These are phyloP conservation scores for Tryphoninae sp. DNA, from an alignment of 2,888 invertebrate species.

Conservation along the genomic window DNA sequence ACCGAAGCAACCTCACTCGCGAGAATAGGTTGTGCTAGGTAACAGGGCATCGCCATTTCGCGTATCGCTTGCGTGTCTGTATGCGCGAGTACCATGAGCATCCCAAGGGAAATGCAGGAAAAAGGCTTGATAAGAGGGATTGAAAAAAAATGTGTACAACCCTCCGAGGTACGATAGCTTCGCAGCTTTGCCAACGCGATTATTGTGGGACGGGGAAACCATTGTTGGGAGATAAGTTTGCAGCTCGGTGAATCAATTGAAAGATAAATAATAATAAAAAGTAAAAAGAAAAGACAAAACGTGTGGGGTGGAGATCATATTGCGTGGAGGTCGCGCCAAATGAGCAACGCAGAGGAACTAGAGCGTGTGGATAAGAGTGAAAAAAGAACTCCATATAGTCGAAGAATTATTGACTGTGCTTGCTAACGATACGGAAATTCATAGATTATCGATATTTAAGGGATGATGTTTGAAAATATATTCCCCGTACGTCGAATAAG, in stretches of 20 bases:
- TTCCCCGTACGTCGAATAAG: neutral
- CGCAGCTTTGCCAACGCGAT: constrained; percentile 6
- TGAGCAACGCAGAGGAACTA: neutral
- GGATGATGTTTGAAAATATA: no score
- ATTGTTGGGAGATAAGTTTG: constrained; percentile 4
- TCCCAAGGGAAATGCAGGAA: constrained; percentile 23
- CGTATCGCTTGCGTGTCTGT: constrained; percentile 2
- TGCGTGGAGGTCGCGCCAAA: neutral
- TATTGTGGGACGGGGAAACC: constrained; percentile 12
- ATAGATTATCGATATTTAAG: no score
- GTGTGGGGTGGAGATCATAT: neutral
- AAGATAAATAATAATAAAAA: neutral
- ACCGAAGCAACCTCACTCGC: constrained; percentile 32
- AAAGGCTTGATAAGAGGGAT: neutral
- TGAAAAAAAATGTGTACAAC: constrained; percentile 11
- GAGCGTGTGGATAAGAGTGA: neutral
- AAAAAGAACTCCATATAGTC: neutral
- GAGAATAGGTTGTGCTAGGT: constrained; percentile 30
- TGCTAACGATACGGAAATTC: no score
- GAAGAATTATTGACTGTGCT: neutral
- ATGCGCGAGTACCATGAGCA: neutral
- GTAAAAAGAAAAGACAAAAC: neutral
- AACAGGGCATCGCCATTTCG: constrained; percentile 20
- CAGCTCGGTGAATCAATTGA: constrained; percentile 14
- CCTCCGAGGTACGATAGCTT: constrained; percentile 8